Conservation (phyloP, 2,797 vertebrate genomes). For the Typhlichthys subterraneus region DNA sequence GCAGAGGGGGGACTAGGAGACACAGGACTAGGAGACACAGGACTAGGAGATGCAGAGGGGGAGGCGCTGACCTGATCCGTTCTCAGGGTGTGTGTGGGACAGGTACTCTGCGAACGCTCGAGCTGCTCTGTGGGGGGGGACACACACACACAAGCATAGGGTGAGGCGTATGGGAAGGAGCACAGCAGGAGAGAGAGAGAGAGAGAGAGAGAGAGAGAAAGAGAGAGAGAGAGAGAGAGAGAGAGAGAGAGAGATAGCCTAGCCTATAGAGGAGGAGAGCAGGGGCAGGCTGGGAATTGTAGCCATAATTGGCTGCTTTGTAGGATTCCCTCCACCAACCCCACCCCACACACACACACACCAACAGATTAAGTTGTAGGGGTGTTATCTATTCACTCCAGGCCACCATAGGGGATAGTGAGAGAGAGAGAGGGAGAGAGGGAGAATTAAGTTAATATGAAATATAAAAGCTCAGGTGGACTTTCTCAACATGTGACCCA, state of each 20-base stretch:
- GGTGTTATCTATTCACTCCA: conserved; percentile 69
- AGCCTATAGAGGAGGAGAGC: conserved; percentile 3
- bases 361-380: conserved; percentile 65
- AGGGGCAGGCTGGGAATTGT: conserved; percentile 37
- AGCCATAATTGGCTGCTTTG: conserved; percentile 69
- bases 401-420: conserved; percentile 34
- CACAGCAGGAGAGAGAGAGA: conserved; percentile 23
- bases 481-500: conserved; percentile 22
- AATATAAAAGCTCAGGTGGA: conserved; percentile 25
- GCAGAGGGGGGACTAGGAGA: no score
- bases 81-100: conserved; percentile 93
- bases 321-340: conserved; percentile 44
- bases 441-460: conserved; percentile 24
- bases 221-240: conserved; percentile 22
- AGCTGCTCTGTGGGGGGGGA: conserved; percentile 84
- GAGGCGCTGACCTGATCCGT: conserved; percentile 91
- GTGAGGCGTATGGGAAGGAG: conserved; percentile 24
- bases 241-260: no score
- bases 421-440: not conserved
- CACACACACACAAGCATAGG: conserved; percentile 39
- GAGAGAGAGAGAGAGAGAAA: conserved; percentile 2
- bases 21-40: no score
- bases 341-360: no score
- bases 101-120: conserved; percentile 96
- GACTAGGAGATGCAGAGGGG: not conserved